phyloP scores from a whole-genome alignment of 2,888 invertebrate genomes.

The Campoletis raptor region DNA sequence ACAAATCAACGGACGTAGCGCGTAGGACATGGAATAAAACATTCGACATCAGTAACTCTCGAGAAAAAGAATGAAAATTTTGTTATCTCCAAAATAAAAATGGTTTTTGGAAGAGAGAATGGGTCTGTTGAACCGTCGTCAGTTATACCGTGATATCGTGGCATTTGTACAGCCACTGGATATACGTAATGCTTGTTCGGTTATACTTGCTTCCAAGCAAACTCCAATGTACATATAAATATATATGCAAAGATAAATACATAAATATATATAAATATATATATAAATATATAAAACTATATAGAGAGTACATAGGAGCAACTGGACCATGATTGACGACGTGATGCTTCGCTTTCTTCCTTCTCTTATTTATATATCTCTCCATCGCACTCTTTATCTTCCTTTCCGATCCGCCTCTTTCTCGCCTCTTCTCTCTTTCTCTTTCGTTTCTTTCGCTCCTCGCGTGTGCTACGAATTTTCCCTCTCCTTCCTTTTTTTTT shows the following conservation, averaged over 20 bases:
- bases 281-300: constrained; percentile 26
- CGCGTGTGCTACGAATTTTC: constrained; percentile 30
- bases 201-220: constrained; percentile 42
- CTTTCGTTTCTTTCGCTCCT: constrained; percentile 40
- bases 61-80: constrained; percentile 5
- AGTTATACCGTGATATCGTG: constrained; percentile 75
- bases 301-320: constrained; percentile 77
- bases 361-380: constrained; percentile 61
- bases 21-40: neutral
- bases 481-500: constrained; percentile 33
- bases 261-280: constrained; percentile 35
- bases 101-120: constrained; percentile 64
- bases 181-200: constrained; percentile 40
- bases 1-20: neutral
- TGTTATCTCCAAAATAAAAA: constrained; percentile 3
- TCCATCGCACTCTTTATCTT: constrained; percentile 64
- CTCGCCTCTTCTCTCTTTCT: constrained; percentile 55
- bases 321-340: constrained; percentile 84
- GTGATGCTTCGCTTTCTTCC: constrained; percentile 74
- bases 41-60: neutral
- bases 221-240: constrained; percentile 12
- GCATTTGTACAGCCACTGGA: constrained; percentile 62
- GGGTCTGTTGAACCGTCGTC: constrained; percentile 75
- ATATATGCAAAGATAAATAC: constrained; percentile 31
- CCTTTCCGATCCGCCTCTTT: constrained; percentile 67